phyloP scores from a whole-genome alignment of 1,140 invertebrate genomes.

The Eulimnadia texana region DNA sequence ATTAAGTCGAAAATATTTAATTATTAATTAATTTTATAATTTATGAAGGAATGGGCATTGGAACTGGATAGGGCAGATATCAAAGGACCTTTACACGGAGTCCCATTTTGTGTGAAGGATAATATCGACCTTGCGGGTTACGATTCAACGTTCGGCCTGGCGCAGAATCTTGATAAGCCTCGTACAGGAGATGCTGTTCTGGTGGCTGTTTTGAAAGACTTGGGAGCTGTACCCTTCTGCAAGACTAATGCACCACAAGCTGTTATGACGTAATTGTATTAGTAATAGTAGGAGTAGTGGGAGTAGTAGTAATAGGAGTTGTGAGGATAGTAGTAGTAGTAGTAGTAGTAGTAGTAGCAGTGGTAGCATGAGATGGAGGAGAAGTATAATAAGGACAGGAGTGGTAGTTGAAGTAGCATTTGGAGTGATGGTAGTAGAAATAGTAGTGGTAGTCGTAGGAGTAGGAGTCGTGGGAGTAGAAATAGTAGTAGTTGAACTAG shows the following conservation, averaged over 20 bases:
- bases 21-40: not conserved
- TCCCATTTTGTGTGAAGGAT: slow-evolving; percentile 29
- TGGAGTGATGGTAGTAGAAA: no score
- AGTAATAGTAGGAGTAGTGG: no score
- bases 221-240: slow-evolving; percentile 32
- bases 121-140: slow-evolving; percentile 28
- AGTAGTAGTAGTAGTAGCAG: no score
- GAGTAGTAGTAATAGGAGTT: no score
- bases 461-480: no score
- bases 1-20: not conserved
- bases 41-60: slow-evolving; percentile 23
- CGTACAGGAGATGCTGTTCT: slow-evolving; percentile 25
- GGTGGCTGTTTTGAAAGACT: slow-evolving; percentile 22
- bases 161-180: slow-evolving; percentile 27
- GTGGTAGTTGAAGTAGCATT: no score
- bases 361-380: no score
- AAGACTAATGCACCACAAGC: slow-evolving; percentile 35
- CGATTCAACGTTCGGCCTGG: slow-evolving; percentile 32
- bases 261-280: slow-evolving; percentile 20
- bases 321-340: no score
- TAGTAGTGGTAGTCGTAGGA: no score
- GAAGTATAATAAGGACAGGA: no score
- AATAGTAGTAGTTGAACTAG: no score
- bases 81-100: slow-evolving; percentile 25
- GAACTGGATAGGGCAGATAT: slow-evolving; percentile 24